These are phyloP conservation scores for Jordanella pulchra DNA, from an alignment of 2,797 vertebrate species.

Conservation along the genomic window DNA sequence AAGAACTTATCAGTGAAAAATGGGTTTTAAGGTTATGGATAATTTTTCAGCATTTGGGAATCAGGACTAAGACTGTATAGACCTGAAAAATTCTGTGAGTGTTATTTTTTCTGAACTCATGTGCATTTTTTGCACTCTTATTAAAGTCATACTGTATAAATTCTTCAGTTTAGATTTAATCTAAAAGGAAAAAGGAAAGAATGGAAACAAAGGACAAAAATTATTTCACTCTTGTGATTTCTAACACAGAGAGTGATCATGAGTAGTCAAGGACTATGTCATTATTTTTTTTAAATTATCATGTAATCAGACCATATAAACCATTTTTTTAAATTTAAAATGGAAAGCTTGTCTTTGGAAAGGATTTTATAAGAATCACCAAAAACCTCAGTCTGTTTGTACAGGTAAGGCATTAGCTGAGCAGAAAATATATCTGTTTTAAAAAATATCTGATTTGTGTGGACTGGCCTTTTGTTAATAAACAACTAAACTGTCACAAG, in stretches of 20 bases:
- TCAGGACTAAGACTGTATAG: too few relatives aligned
- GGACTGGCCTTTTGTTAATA: neutral
- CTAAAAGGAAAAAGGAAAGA: too few relatives aligned
- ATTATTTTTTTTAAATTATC: neutral
- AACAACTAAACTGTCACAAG: neutral
- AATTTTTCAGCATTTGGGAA: neutral
- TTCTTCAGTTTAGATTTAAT: too few relatives aligned
- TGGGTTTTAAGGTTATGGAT: neutral
- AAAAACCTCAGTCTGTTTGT: neutral
- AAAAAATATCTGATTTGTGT: constrained; percentile 2
- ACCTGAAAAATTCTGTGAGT: neutral
- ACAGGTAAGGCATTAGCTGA: neutral
- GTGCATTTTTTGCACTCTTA: too few relatives aligned
- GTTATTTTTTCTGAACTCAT: neutral
- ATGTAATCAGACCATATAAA: too few relatives aligned
- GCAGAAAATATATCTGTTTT: neutral
- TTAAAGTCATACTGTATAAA: too few relatives aligned
- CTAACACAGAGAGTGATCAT: too few relatives aligned
- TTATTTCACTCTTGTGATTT: too few relatives aligned
- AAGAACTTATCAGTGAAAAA: neutral
- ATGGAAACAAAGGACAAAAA: too few relatives aligned
- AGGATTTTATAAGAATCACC: neutral
- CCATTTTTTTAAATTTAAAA: neutral
- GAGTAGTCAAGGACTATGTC: neutral
- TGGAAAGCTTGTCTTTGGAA: neutral